Conservation (phyloP, 2,888 invertebrate genomes). For the Tenthredo amoena region DNA sequence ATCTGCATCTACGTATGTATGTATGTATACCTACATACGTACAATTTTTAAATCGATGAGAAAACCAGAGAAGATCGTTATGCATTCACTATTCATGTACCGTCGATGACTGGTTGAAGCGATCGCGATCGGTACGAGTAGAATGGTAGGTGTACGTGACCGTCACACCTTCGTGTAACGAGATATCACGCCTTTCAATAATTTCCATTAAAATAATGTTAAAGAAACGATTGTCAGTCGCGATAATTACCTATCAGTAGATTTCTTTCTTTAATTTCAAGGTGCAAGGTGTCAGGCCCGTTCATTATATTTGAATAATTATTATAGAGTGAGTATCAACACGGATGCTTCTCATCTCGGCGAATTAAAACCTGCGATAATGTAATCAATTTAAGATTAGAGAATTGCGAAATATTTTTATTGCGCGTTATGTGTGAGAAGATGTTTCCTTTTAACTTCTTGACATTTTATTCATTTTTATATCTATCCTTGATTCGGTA, state of each 20-base stretch:
- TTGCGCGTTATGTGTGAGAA: neutral
- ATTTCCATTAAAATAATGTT: constrained; percentile 12
- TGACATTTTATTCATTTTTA: neutral
- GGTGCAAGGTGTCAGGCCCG: neutral
- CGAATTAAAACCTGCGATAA: neutral
- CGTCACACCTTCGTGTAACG: neutral
- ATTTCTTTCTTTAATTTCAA: neutral
- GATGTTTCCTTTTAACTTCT: neutral
- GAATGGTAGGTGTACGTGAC: constrained; percentile 10
- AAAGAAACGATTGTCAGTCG: neutral
- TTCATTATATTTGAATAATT: neutral
- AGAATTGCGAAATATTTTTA: neutral
- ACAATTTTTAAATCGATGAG: constrained; percentile 5
- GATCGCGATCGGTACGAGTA: neutral
- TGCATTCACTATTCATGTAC: neutral
- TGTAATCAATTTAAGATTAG: neutral
- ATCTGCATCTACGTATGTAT: neutral
- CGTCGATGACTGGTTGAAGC: neutral
- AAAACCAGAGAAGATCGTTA: neutral
- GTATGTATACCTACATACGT: neutral
- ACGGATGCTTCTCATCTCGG: neutral
- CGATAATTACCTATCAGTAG: neutral
- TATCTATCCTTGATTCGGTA: neutral
- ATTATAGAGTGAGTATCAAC: neutral
- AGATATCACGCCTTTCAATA: constrained; percentile 4